phyloP scores from a whole-genome alignment of 1,140 invertebrate genomes.

The Trachymyrmex cornetzi region DNA sequence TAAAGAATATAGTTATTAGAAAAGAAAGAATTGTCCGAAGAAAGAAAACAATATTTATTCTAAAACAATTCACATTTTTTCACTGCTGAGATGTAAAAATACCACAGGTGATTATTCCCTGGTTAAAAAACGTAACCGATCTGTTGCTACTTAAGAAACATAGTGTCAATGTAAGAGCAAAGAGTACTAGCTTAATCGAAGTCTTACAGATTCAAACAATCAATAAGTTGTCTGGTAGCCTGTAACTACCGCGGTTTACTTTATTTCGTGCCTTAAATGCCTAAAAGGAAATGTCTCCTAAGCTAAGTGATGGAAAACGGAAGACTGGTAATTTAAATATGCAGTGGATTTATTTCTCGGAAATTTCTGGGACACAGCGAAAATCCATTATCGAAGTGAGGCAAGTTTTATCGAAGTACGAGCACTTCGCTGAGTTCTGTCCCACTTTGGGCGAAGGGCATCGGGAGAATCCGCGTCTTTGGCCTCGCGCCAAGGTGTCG shows the following conservation, averaged over 20 bases:
- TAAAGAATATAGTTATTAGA: too few relatives aligned
- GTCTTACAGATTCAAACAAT: neutral
- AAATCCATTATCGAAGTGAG: slow-evolving; percentile 62
- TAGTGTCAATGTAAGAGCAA: neutral
- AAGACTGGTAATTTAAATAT: slow-evolving; percentile 49
- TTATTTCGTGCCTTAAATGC: neutral
- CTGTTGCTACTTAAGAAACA: neutral
- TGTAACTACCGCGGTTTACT: slow-evolving; percentile 16
- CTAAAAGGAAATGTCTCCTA: neutral
- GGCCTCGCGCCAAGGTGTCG: slow-evolving; percentile 9
- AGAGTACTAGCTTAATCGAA: neutral
- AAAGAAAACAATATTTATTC: too few relatives aligned
- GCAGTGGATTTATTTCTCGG: slow-evolving; percentile 35
- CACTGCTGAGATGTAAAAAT: too few relatives aligned
- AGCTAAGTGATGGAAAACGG: neutral
- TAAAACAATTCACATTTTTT: too few relatives aligned
- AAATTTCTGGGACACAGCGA: slow-evolving; percentile 56
- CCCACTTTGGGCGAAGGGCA: slow-evolving; percentile 50
- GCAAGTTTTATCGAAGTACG: slow-evolving; percentile 54
- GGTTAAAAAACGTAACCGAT: neutral
- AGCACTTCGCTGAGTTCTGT: slow-evolving; percentile 47
- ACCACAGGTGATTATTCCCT: too few relatives aligned
- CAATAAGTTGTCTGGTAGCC: neutral
- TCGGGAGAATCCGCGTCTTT: slow-evolving; percentile 21
- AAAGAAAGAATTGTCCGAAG: too few relatives aligned